These are phyloP conservation scores for Poecile montanus DNA, from an alignment of 2,797 vertebrate species.

Conservation along the genomic window DNA sequence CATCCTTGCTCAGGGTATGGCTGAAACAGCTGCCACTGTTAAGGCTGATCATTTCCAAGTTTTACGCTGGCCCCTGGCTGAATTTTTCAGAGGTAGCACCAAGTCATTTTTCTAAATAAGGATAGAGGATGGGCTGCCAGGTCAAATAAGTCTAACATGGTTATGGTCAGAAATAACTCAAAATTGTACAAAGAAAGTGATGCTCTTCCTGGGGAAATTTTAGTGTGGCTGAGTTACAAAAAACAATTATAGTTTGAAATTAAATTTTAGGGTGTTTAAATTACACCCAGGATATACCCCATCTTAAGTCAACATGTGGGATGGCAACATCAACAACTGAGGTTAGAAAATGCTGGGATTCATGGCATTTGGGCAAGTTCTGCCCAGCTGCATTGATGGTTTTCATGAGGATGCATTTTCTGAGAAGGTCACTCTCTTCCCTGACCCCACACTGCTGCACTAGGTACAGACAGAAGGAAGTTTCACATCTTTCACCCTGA, in stretches of 20 bases:
- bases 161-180: not conserved
- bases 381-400: not conserved
- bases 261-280: not conserved
- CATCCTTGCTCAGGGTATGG: not conserved
- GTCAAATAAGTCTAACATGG: not conserved
- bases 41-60: not conserved
- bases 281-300: not conserved
- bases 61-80: not conserved
- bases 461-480: not conserved
- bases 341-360: not conserved
- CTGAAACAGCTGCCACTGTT: not conserved
- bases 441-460: not conserved
- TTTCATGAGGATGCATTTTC: not conserved
- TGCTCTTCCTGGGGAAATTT: not conserved
- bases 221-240: not conserved
- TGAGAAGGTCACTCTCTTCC: not conserved
- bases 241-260: not conserved
- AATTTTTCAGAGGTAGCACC: not conserved
- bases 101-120: not conserved
- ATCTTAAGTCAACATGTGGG: not conserved
- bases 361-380: not conserved
- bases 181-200: not conserved
- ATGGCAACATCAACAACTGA: not conserved
- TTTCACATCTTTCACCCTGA: not conserved
- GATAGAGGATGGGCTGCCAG: not conserved